These are phyloP conservation scores for Pemphigus obesinymphae DNA, from an alignment of 1,140 invertebrate species.

Conservation along the genomic window DNA sequence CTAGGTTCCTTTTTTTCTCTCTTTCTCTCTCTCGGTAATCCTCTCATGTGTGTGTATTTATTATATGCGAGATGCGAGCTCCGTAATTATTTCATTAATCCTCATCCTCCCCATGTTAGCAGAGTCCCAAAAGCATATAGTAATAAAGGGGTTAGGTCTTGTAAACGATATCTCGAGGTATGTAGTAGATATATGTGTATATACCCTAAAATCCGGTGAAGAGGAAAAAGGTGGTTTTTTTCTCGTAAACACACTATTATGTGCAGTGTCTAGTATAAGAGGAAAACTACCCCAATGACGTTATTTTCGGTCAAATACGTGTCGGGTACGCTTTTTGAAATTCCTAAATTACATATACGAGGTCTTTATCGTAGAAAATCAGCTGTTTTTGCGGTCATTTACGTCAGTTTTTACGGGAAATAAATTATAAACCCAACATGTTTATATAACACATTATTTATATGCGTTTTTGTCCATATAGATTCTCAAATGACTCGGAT, in stretches of 20 bases:
- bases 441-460: too few species aligned
- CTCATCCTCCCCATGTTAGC: background rate
- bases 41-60: background rate
- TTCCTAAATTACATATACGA: background rate
- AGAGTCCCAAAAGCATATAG: background rate
- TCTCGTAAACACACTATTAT: background rate
- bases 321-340: background rate
- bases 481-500: background rate
- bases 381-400: background rate
- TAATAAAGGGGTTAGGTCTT: constrained; percentile 27
- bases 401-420: background rate
- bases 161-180: constrained; percentile 27
- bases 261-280: background rate
- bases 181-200: background rate
- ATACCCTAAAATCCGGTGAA: background rate
- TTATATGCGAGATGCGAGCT: background rate
- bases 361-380: background rate
- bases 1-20: background rate
- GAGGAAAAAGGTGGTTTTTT: constrained; percentile 31
- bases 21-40: constrained; percentile 21
- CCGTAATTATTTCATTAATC: constrained; percentile 41
- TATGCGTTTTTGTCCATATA: background rate
- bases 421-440: background rate
- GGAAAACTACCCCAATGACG: background rate
- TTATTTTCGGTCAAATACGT: constrained; percentile 21